These are phyloP conservation scores for Misgurnus mizolepis DNA, from an alignment of 2,113 vertebrate genomes.

Conservation along the genomic window DNA sequence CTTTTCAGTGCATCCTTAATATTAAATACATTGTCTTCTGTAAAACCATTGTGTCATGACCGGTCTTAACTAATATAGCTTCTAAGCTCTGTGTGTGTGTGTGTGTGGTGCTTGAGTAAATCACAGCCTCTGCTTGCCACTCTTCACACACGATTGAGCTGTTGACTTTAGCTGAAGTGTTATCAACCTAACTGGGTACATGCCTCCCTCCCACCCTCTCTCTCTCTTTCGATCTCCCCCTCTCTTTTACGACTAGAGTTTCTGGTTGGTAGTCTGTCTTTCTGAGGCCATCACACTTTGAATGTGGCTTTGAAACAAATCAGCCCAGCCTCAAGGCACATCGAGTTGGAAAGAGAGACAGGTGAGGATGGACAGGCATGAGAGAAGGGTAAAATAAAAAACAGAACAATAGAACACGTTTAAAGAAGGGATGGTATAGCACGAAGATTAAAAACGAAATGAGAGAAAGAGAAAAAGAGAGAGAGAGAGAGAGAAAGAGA, in stretches of 20 bases:
- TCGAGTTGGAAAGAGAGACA: background rate
- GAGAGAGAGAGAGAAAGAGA: slow-evolving; percentile 57
- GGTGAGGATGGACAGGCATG: slow-evolving; percentile 1
- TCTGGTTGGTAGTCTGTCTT: slow-evolving; percentile 19
- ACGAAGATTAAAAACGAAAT: slow-evolving; percentile 49
- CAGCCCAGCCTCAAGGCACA: slow-evolving; percentile 26
- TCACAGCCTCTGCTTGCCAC: slow-evolving; percentile 53
- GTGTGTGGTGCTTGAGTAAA: slow-evolving; percentile 48
- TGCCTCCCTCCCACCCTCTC: background rate
- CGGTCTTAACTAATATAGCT: too few relatives aligned
- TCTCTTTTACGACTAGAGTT: background rate
- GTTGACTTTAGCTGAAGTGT: slow-evolving; percentile 55
- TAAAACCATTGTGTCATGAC: too few relatives aligned
- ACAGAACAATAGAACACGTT: background rate
- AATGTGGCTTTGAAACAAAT: slow-evolving; percentile 38
- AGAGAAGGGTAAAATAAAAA: slow-evolving; percentile 27
- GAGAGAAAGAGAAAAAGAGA: slow-evolving; percentile 42
- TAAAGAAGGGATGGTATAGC: slow-evolving; percentile 52
- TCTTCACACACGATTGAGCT: slow-evolving; percentile 46
- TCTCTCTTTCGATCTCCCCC: background rate
- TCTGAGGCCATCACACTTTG: slow-evolving; percentile 27
- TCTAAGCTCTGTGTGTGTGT: slow-evolving; percentile 7
- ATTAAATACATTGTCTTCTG: too few relatives aligned
- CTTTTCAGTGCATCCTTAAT: too few relatives aligned
- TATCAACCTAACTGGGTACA: slow-evolving; percentile 32